Evolutionary conservation across 2,797 vertebrate species (phyloP), one percentile per base, ranked within the genome.

Genomic region (Rhinella marina): DNA sequence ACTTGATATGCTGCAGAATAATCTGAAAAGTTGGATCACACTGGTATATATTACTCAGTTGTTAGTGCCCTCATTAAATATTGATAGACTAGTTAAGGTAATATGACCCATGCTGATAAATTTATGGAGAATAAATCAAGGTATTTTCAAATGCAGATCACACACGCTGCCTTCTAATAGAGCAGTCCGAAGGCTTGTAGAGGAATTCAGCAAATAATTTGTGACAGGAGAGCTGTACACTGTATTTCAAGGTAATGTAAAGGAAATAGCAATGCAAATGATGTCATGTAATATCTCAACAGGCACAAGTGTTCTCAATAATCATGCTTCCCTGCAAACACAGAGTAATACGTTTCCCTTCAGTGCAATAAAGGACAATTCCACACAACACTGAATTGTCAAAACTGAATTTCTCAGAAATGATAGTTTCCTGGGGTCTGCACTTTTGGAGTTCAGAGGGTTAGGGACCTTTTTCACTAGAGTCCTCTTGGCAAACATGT

Each of bases 11-110:
- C 50, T 59, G 70, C 64, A 50, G 70, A 56, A 86, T 76, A 86
- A 70, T 77, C 25, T 6, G 64, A 1, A 25, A 78, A 61, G 62
- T 79, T 83, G 50, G 25, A 86, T 48, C 76, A 11, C 82, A 62
- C 66, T 52, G 57, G 19, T 85, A 82, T 75, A 86, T 83, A 86
- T 89, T 73, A 61, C 29, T 64, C 29, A 50, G 70, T 27, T 86
- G 70, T 86, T 81, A 84, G 64, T 85, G 84, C 32, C 41, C 80
- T 83, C 32, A 89, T 89, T 89, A 89, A 78, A 86, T 86, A 61
- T 70, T 78, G 62, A 86, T 85, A 76, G 72, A 41, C 73, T 86
- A 79, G 72, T 86, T 86, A 86, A 75, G 41, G 62, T 89, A 86
- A 82, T 86, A 78, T 77, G 84, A 79, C 88, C 72, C 84, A 82